Base-by-base conservation (phyloP, 2,797 vertebrate genomes). In the Myotis pilosus region DNA sequence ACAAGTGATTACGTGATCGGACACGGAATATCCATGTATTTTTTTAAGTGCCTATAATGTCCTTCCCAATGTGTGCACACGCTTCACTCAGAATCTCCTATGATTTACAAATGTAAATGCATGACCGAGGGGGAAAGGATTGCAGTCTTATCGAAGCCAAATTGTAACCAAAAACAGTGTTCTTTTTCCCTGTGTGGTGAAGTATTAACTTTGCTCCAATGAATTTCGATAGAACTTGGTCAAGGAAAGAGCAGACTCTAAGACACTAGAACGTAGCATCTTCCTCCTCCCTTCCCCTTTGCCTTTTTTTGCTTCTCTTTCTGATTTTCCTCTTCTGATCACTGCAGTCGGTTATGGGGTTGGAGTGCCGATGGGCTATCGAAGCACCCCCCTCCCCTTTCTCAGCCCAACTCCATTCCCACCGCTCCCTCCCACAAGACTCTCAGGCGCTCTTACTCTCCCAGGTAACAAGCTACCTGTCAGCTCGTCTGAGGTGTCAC, bases 351-450 rank as follows among this genome's bases (percentile, higher is more conserved):
- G 98, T 98, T 99, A 97, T 99, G 99, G 99, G 99, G 99, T 98
- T 99, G 99, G 99, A 99, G 99, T 99, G 99, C 99, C 97, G 99
- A 99, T 94, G 99, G 99, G 98, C 98, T 99, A 95, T 99, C 99
- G 98, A 99, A 99, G 98, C 99, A 99, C 97, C 98, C 99, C 98
- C 98, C 99, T 97, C 98, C 99, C 98, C 98, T 98, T 98, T 99
- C 98, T 98, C 99, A 99, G 98, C 99, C 99, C 98, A 99, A 98
- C 99, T 99, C 99, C 98, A 98, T 98, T 98, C 99, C 99, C 98
- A 99, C 99, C 94, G 98, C 99, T 98, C 99, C 99, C 98, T 98
- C 99, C 98, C 98, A 99, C 98, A 99, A 99, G 99, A 98, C 98
- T 99, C 99, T 99, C 98, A 99, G 99, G 98, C 99, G 99, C 98